Conservation (phyloP, 2,797 vertebrate species). For the Notolepis coatsorum region DNA sequence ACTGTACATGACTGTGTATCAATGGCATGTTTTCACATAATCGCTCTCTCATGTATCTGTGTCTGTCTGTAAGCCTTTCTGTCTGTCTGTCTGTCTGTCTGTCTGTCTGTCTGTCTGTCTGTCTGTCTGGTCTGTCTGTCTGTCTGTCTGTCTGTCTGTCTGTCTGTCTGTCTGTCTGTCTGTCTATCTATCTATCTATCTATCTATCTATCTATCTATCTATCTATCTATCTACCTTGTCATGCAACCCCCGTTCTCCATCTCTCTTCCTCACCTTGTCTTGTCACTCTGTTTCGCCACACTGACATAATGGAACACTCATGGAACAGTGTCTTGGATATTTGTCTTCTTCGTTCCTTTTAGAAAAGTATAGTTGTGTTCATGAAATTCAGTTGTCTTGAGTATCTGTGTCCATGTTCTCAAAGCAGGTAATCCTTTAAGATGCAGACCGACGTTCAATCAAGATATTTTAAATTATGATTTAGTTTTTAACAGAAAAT, state of each 20-base stretch:
- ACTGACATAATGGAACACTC: conserved; percentile 20
- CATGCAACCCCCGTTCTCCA: conserved; percentile 30
- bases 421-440: conserved; percentile 53
- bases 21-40: conserved; percentile 37
- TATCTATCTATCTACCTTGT: conserved; percentile 37
- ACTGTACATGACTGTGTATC: conserved; percentile 51
- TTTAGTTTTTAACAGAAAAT: conserved; percentile 46
- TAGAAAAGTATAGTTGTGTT: conserved; percentile 42
- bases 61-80: conserved; percentile 43
- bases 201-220: conserved; percentile 9
- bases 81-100: conserved; percentile 44
- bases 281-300: conserved; percentile 16
- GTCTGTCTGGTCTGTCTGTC: background rate
- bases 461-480: conserved; percentile 18
- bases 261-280: background rate
- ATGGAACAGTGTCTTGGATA: conserved; percentile 48
- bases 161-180: conserved; percentile 45
- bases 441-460: conserved; percentile 23
- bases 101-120: conserved; percentile 30
- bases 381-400: conserved; percentile 34
- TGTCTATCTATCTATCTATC: conserved; percentile 25
- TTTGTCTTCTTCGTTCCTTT: conserved; percentile 41
- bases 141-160: conserved; percentile 44
- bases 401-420: conserved; percentile 35
- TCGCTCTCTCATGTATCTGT: conserved; percentile 32